A percentile compares a stretch with the other conserved stretches of the same genome.
These are phyloP conservation scores for Podarcis siculus DNA, from an alignment of 2,797 vertebrate species.

Conservation along the genomic window DNA sequence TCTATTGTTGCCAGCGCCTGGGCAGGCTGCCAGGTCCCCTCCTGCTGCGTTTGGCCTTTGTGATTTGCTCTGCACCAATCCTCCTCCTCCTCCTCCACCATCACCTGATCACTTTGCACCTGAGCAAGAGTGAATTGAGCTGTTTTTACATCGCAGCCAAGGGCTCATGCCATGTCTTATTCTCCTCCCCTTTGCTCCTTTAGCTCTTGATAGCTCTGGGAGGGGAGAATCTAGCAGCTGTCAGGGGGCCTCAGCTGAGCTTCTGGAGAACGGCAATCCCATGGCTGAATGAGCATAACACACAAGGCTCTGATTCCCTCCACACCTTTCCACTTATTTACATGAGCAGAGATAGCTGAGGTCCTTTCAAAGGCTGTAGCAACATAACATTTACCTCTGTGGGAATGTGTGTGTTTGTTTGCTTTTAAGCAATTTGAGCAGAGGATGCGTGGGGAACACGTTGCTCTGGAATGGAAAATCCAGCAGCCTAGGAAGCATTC, in stretches of 20 bases:
- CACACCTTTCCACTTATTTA: neutral
- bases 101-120: neutral
- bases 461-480: neutral
- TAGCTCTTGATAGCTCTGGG: neutral
- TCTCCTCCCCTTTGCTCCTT: neutral
- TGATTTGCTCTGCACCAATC: neutral
- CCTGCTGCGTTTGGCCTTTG: neutral
- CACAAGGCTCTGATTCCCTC: neutral
- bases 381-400: neutral
- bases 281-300: neutral
- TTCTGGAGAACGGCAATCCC: neutral
- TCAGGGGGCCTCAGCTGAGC: neutral
- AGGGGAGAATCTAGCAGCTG: neutral
- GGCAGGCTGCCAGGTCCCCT: conserved; percentile 23
- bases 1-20: neutral
- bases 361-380: neutral
- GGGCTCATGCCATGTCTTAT: neutral
- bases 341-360: neutral
- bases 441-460: neutral
- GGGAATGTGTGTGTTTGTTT: neutral
- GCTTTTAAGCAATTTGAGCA: neutral
- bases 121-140: conserved; percentile 19
- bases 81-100: neutral
- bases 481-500: too few relatives aligned
- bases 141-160: neutral